Conservation (phyloP, 1,140 invertebrate species). For the Brachionus calyciflorus region DNA sequence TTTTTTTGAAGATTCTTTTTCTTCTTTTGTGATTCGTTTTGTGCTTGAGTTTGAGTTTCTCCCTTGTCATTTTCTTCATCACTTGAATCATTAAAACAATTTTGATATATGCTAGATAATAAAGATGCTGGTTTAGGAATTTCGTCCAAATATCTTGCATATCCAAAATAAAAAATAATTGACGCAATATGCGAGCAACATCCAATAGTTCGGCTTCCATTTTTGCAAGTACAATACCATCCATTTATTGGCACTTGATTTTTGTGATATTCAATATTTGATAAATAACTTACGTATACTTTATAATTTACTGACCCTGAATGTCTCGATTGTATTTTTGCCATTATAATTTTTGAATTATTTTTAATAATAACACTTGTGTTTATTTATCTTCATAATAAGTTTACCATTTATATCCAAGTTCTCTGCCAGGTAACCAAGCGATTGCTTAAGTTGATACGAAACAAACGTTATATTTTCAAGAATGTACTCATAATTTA, state of each 20-base stretch:
- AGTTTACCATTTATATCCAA: neutral
- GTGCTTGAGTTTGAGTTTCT: neutral
- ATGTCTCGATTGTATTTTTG: neutral
- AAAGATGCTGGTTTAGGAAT: neutral
- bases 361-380: neutral
- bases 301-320: neutral
- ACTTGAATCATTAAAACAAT: neutral
- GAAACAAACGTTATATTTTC: conserved; percentile 19
- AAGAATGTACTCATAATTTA: conserved; percentile 6
- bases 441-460: neutral
- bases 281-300: neutral
- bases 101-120: neutral
- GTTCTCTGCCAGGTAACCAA: conserved; percentile 10
- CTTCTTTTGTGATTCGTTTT: neutral
- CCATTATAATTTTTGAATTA: neutral
- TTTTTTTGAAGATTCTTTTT: neutral
- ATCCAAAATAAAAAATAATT: neutral
- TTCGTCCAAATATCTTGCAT: neutral
- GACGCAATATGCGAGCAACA: neutral
- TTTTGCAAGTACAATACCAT: conserved; percentile 25
- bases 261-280: neutral
- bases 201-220: conserved; percentile 4
- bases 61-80: neutral
- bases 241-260: neutral
- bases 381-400: neutral